Evolutionary conservation across 2,888 invertebrate genomes (phyloP), one percentile per base, ranked within the genome.

Genomic region (Leptopterna dolabrata): DNA sequence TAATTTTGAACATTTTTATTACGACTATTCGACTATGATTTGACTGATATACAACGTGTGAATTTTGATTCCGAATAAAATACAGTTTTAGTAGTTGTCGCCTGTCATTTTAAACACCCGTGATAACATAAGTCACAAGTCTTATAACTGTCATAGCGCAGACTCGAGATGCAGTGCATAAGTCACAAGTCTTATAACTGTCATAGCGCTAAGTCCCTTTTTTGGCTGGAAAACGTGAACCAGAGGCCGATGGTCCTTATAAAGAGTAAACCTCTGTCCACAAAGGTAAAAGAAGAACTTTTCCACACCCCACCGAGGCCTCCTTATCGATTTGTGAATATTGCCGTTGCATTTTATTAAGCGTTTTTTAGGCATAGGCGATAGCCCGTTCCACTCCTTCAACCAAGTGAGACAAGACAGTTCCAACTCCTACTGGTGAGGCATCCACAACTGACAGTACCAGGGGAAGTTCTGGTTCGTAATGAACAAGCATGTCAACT

Each of bases 361-460:
- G n/a, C n/a, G n/a, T n/a, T n/a, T 76, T 36, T 76, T 30, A 30
- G 30, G 36, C 73, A 76, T 29, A 76, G 4, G 73, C 73, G 0
- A 76, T 76, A 1, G 73, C 36, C 16, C 73, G 30, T 76, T 76
- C 73, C 30, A 36, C 4, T 2, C 73, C 73, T 36, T 76, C 30
- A 16, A 76, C 30, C 36, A 76, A 30, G 80, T 80, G 80, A 14
- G 13, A 24, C 43, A 80, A 43, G n/a, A 80, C 80, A 16, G 45
- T 19, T 3, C 47, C 80, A 16, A 80, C 2, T 19, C 80, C 80
- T 2, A 45, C 45, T 27, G 80, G 80, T 13, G 47, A 45, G 1
- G 80, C 80, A 51, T 80, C 80, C 9, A 45, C 45, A 45, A n/a
- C n/a, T n/a, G 80, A 45, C 29, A 80, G 6, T 13, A 80, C 47